Percentiles rank a stretch among this genome's conserved stretches.
Evolutionary conservation across 2,888 invertebrate genomes (phyloP).

Genomic region (Amaurobius ferox): DNA sequence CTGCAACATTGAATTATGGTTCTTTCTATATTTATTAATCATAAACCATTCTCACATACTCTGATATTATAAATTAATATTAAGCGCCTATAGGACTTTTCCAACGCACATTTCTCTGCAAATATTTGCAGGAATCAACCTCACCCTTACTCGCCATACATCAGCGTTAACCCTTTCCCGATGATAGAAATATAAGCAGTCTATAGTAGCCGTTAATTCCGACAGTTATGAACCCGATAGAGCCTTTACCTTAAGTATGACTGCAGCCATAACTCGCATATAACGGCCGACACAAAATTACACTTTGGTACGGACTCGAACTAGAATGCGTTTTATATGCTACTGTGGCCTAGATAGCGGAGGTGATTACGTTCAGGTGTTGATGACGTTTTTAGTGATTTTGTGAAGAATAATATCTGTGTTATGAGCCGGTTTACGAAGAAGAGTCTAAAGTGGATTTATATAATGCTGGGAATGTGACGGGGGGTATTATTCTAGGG

Average conservation of each 20-base stretch:
- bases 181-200: constrained; percentile 63
- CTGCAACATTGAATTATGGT: too few species aligned
- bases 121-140: constrained; percentile 10
- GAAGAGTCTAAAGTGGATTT: constrained; percentile 6
- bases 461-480: not conserved
- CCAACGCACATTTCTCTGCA: not conserved
- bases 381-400: constrained; percentile 53
- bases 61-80: constrained; percentile 5
- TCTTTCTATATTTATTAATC: too few species aligned
- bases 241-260: constrained; percentile 57
- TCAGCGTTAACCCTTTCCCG: constrained; percentile 43
- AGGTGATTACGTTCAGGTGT: constrained; percentile 64
- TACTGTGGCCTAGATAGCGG: constrained; percentile 41
- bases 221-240: constrained; percentile 70
- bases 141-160: constrained; percentile 40
- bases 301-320: constrained; percentile 18
- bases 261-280: constrained; percentile 54
- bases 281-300: constrained; percentile 38
- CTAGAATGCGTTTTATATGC: constrained; percentile 59
- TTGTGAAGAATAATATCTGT: constrained; percentile 25
- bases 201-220: constrained; percentile 32
- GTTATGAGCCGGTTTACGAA: constrained; percentile 12
- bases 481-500: too few species aligned
- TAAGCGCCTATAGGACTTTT: constrained; percentile 4
- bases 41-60: not conserved